phyloP scores from a whole-genome alignment of 2,888 invertebrate species.

The Drosophila glabriapex region DNA sequence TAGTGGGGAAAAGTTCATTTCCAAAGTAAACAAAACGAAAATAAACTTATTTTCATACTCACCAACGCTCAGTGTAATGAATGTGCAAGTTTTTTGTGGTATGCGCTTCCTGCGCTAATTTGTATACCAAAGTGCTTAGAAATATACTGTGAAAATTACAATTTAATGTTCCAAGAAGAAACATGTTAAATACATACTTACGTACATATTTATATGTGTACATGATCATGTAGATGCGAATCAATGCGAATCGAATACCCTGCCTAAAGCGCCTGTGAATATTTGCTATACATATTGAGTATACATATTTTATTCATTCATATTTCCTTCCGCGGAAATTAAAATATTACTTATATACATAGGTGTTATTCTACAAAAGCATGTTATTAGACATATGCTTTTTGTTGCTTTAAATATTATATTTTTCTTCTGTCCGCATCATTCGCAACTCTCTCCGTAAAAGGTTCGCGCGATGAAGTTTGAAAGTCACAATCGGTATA shows the following conservation, averaged over 20 bases:
- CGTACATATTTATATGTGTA: not conserved
- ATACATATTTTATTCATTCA: not conserved
- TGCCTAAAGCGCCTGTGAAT: not conserved
- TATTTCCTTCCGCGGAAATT: not conserved
- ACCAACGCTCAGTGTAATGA: conserved; percentile 62
- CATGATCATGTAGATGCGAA: not conserved
- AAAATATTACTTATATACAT: not conserved
- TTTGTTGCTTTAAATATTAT: not conserved
- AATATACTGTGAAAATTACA: conserved; percentile 63
- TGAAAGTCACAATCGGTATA: not conserved
- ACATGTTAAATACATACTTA: conserved; percentile 9
- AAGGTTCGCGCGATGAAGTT: not conserved
- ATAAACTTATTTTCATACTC: conserved; percentile 78
- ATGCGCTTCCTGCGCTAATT: conserved; percentile 76
- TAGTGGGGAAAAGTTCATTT: conserved; percentile 77
- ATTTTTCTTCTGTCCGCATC: not conserved
- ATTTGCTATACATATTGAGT: not conserved
- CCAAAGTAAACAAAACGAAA: conserved; percentile 69
- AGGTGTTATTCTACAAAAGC: not conserved
- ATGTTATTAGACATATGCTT: not conserved
- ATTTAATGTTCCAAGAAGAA: conserved; percentile 7
- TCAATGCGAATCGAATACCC: not conserved
- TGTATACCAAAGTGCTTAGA: conserved; percentile 35
- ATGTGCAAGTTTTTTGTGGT: conserved; percentile 73
- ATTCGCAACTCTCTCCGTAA: not conserved